Conservation (phyloP, 64 coral and sea anemone genomes). For the Montipora sp. region DNA sequence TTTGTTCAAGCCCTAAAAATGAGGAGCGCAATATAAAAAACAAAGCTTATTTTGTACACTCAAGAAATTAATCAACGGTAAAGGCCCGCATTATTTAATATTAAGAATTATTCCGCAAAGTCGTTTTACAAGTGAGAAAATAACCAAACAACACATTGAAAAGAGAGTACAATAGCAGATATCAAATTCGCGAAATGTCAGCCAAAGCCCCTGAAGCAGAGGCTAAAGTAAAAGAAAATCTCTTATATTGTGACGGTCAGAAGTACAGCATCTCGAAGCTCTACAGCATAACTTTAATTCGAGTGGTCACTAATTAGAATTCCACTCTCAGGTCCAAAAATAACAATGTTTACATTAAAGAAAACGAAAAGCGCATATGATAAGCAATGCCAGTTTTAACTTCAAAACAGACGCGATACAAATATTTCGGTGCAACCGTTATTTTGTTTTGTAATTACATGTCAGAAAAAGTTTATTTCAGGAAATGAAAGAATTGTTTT, state of each 20-base stretch:
- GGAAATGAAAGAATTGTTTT: not conserved
- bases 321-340: not conserved
- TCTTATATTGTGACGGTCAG: not conserved
- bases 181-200: not conserved
- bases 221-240: not conserved
- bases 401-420: not conserved
- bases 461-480: not conserved
- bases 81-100: not conserved
- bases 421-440: not conserved
- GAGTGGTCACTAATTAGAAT: not conserved
- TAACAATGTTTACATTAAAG: not conserved
- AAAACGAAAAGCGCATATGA: not conserved
- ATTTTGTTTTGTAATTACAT: not conserved
- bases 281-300: not conserved
- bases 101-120: not conserved
- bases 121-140: not conserved
- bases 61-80: not conserved
- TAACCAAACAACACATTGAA: not conserved
- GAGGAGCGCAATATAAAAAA: not conserved
- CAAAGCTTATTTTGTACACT: not conserved
- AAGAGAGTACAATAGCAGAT: not conserved
- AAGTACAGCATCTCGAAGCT: not conserved
- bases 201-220: not conserved
- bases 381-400: not conserved
- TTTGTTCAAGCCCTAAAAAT: conserved; percentile 61